Base-by-base conservation (phyloP, 2,797 vertebrate genomes). In the Gallinago solitaria region DNA sequence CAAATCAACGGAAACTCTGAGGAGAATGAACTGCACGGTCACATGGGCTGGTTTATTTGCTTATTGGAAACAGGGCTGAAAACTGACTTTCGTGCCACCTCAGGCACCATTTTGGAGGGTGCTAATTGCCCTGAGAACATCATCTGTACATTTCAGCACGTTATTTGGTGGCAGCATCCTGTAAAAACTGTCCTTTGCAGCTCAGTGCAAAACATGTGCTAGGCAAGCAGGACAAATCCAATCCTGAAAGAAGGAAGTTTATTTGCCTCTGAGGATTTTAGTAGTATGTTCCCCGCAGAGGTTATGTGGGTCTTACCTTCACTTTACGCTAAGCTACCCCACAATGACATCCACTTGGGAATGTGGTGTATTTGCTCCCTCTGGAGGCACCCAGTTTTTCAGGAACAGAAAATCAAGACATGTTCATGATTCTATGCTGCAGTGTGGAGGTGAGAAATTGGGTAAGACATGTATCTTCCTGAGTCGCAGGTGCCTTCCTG, bases 351-450 rank as follows among this genome's bases (percentile, higher is more conserved):
- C 50, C 51, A 4, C n/a, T 33, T 6, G 30, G 57, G 69, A 65
- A 53, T 20, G 12, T 5, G 35, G 33, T 41, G 1, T 20, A 32
- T 63, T 64, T 0, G 0, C 39, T 87, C 25, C 37, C 12, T 57
- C 48, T 30, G 5, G 25, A 39, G 48, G 39, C 21, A 39, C 19
- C 6, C 41, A 7, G 48, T 61, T 78, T 75, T 37, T 69, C 48
- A 65, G 69, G 53, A 83, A 17, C 41, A 59, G 71, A 75, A 89
- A 59, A 63, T 24, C 61, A 53, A 56, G 7, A 19, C 13, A 37
- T 57, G 37, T 45, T 76, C 3, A 0, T 41, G 35, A 21, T 10
- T 35, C 48, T 16, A 9, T 11, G 37, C 65, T 61, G 68, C 83
- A 76, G 6, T 47, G 41, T 6, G 30, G 53, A 65, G 45, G 41